Base-by-base conservation (phyloP, 2,797 vertebrate genomes). In the Falco cherrug region DNA sequence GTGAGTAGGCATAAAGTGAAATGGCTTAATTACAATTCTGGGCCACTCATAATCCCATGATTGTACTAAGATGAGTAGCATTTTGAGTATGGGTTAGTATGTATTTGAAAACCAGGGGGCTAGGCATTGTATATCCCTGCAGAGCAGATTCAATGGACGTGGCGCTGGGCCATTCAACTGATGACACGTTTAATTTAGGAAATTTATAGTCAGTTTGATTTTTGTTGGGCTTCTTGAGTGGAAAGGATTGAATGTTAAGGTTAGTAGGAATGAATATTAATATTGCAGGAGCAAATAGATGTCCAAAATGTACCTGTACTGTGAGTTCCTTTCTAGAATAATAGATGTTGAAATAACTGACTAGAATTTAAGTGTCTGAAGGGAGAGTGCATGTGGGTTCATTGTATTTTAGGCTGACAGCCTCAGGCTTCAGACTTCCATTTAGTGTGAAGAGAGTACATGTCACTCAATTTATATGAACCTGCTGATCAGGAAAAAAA, bases 381-480 rank as follows among this genome's bases (percentile, higher is more conserved):
- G 79, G 80, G 39, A 51, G 35, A 51, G 33, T n/a, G 64, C 71
- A 53, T 67, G 41, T 37, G 65, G 84, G 59, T 77, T 93, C 83
- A 61, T 85, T 87, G 73, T 96, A 45, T 68, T 94, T 78, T 53
- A 39, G 59, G 64, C 56, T 89, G 79, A 88, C 54, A 86, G 91
- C 68, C 59, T 83, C 75, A 47, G 63, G 88, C 73, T 74, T 71
- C 61, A 63, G 87, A 39, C 70, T 95, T 43, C 68, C 71, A 63
- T 74, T 93, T 95, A 78, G 53, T 50, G 6, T 60, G 93, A 65
- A 78, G 68, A 60, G 82, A 63, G 24, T 9, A 69, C 19, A 2
- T 28, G 19, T 81, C 85, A 64, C 47, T 94, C n/a, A n/a, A 1
- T 86, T 91, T 90, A 60, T 68, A 65, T 83, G 75, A 95, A 91